Evolutionary conservation across 2,888 invertebrate species (phyloP).

Genomic region (Lymantria monacha): DNA sequence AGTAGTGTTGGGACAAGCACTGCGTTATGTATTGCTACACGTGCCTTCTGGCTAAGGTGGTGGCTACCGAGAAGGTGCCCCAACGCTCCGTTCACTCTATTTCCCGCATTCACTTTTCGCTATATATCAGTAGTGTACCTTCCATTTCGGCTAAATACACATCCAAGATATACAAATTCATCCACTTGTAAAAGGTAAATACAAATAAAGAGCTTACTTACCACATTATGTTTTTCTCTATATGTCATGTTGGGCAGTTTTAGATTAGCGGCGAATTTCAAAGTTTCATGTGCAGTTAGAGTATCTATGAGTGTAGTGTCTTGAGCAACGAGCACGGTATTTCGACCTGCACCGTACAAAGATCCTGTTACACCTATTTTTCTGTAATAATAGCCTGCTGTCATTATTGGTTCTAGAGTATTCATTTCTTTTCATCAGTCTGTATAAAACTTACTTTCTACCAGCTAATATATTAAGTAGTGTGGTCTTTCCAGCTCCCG

Average conservation of each 20-base stretch:
- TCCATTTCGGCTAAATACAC: too few species aligned
- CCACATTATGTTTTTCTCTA: conserved; percentile 52
- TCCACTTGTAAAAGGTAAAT: too few species aligned
- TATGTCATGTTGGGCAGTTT: conserved; percentile 82
- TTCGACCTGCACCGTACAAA: conserved; percentile 86
- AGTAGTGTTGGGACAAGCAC: too few species aligned
- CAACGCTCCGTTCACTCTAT: too few species aligned
- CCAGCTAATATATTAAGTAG: conserved; percentile 89
- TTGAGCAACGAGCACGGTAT: conserved; percentile 90
- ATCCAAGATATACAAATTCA: too few species aligned
- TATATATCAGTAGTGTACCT: too few species aligned
- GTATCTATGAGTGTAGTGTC: conserved; percentile 90
- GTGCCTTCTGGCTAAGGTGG: too few species aligned
- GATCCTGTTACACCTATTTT: conserved; percentile 81
- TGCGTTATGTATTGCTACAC: too few species aligned
- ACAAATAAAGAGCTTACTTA: conserved; percentile 37
- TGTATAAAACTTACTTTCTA: conserved; percentile 78
- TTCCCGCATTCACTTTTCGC: too few species aligned
- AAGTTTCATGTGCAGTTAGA: conserved; percentile 92
- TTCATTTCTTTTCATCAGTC: too few species aligned
- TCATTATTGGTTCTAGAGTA: too few species aligned
- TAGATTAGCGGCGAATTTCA: conserved; percentile 92
- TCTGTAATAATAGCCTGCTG: conserved; percentile 54
- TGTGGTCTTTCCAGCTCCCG: conserved; percentile 90
- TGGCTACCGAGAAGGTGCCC: too few species aligned